These are phyloP conservation scores for Protosalanx chinensis DNA, from an alignment of 2,797 vertebrate genomes.

Conservation along the genomic window DNA sequence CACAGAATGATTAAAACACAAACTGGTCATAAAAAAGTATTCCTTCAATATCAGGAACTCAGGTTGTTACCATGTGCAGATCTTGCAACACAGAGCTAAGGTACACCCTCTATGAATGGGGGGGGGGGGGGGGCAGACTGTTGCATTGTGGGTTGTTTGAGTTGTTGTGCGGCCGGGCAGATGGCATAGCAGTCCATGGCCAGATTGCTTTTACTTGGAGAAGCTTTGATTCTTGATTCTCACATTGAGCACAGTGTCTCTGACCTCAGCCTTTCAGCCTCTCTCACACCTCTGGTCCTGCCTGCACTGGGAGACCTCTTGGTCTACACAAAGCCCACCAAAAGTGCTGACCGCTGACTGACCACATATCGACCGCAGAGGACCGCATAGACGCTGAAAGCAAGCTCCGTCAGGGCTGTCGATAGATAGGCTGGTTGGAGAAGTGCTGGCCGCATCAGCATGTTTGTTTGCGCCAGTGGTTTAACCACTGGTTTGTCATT, in stretches of 20 bases:
- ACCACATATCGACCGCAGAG: slow-evolving; percentile 21
- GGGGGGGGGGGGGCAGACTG: too few relatives aligned
- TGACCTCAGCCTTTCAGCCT: background rate
- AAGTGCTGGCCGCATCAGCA: background rate
- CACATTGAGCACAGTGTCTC: background rate
- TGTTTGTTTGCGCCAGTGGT: slow-evolving; percentile 3
- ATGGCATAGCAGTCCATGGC: background rate
- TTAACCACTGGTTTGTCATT: background rate
- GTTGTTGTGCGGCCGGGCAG: background rate
- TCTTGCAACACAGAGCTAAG: background rate
- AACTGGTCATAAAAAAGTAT: background rate
- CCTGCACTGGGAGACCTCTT: too few relatives aligned
- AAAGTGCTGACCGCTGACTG: slow-evolving; percentile 21
- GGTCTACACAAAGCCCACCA: too few relatives aligned
- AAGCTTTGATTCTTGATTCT: background rate
- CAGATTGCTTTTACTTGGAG: background rate
- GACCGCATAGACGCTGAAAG: slow-evolving; percentile 14
- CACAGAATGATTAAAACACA: too few relatives aligned
- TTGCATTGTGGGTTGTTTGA: slow-evolving; percentile 6
- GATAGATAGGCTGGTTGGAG: background rate
- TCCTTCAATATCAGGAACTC: background rate
- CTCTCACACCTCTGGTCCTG: background rate
- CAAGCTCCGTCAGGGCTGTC: background rate
- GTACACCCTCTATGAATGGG: background rate
- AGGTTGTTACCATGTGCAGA: background rate